Evolutionary conservation across 2,888 invertebrate species (phyloP).

Genomic region (Sericinus montela): DNA sequence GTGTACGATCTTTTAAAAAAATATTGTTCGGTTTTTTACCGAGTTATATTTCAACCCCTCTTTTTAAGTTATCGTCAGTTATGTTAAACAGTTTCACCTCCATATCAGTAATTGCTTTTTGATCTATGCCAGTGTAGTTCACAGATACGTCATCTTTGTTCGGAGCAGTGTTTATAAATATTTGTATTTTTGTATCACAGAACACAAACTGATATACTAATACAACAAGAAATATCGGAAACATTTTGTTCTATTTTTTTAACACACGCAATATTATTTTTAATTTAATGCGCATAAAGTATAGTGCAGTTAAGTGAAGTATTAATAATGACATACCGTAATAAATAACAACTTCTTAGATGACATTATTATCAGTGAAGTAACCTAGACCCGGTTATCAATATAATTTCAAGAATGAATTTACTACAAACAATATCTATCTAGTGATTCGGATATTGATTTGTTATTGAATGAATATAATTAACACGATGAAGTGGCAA

Average conservation of each 20-base stretch:
- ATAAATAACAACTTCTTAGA: background rate
- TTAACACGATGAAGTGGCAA: too few relatives aligned
- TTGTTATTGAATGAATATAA: too few relatives aligned
- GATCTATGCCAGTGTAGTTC: constrained; percentile 34
- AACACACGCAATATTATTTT: background rate
- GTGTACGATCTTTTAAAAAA: constrained; percentile 53
- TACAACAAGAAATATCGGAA: background rate
- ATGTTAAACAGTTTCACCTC: constrained; percentile 51
- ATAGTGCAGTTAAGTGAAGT: background rate
- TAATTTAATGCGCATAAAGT: background rate
- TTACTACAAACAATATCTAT: too few relatives aligned
- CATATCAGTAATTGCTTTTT: constrained; percentile 41
- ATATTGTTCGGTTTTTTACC: constrained; percentile 48
- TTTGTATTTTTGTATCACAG: constrained; percentile 34
- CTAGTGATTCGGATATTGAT: too few relatives aligned
- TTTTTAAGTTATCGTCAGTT: constrained; percentile 44
- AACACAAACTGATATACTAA: constrained; percentile 11
- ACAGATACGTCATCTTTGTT: constrained; percentile 31
- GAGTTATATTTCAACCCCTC: constrained; percentile 44
- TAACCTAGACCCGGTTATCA: constrained; percentile 7
- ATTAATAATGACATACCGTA: background rate
- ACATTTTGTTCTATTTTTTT: too few relatives aligned
- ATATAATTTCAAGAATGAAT: constrained; percentile 1
- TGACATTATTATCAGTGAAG: background rate
- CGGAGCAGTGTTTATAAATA: constrained; percentile 39